Evolutionary conservation across 2,888 invertebrate genomes (phyloP), one percentile per base, ranked within the genome.

Genomic region (Campoletis raptor): DNA sequence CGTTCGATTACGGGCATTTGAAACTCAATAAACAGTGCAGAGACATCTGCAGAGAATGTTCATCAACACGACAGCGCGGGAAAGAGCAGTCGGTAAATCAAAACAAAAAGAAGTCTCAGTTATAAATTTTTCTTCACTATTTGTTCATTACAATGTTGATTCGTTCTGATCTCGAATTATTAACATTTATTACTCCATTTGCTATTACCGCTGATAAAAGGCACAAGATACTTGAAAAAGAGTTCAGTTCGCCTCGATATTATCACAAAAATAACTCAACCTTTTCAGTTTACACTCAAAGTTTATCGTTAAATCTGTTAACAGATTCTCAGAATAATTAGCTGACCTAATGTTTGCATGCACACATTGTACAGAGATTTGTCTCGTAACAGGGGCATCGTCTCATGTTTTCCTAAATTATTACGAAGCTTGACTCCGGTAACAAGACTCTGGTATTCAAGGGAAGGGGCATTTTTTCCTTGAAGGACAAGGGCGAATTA

Each of bases 41-140:
- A 45, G 86, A 77, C 86, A 86, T 86, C 86, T 86, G 72, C 8
- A n/a, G 86, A 83, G 40, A n/a, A 67, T 15, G 15, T 21, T 40
- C 67, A 54, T 37, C 37, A 83, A 73, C 76, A 36, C 72, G 67
- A 48, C 72, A 6, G 61, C 40, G 40, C 40, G 40, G 24, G 74
- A 8, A 1, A 30, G 12, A 18, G 36, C 15, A 69, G 83, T 83
- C 81, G 83, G 83, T 86, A 86, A 81, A 81, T 66, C 52, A 15
- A 45, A 61, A n/a, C 18, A 21, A 18, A 70, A 48, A 48, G 18
- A 30, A 21, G 21, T 21, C 30, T 4, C 24, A 10, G 1, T 36
- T 15, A 15, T 61, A 15, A 30, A 61, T 30, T 30, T 30, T 30
- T 30, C 48, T 12, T 4, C 24, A 30, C 9, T 3, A 21, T 57